Evolutionary conservation across 23 tunicate species (phyloP).

Genomic region (Styela plicata): DNA sequence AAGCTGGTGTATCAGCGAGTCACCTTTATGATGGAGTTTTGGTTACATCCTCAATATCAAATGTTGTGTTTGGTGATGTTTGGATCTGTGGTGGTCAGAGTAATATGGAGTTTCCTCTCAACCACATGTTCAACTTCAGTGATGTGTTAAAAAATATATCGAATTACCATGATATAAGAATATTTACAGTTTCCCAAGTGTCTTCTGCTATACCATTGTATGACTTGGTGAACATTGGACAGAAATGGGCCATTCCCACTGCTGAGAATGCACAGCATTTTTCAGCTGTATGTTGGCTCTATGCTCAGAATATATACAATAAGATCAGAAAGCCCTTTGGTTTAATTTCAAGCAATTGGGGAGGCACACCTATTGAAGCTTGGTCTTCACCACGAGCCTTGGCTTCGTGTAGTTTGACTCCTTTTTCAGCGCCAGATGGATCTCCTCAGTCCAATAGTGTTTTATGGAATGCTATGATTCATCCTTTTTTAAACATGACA

Average conservation of each 20-base stretch:
- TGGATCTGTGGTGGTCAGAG: conserved; percentile 93
- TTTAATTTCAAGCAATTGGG: conserved; percentile 52
- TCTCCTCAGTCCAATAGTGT: conserved; percentile 45
- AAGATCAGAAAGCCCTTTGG: conserved; percentile 60
- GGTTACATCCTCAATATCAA: conserved; percentile 40
- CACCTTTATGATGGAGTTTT: conserved; percentile 59
- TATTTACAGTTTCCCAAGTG: conserved; percentile 55
- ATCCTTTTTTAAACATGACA: conserved; percentile 77
- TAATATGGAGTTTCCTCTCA: conserved; percentile 76
- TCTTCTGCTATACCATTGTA: conserved; percentile 47
- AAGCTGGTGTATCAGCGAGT: conserved; percentile 35
- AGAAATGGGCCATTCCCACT: conserved; percentile 62
- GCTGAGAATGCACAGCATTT: conserved; percentile 30
- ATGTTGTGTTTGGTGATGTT: conserved; percentile 85
- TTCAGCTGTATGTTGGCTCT: conserved; percentile 93
- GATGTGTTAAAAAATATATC: conserved; percentile 43
- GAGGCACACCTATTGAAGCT: conserved; percentile 68
- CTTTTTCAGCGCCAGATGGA: too few relatives aligned
- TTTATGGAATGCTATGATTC: conserved; percentile 86
- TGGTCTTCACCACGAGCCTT: conserved; percentile 72
- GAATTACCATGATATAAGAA: conserved; percentile 53
- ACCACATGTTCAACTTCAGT: conserved; percentile 39
- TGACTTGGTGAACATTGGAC: conserved; percentile 45
- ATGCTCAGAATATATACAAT: conserved; percentile 59
- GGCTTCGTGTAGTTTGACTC: conserved; percentile 40